phyloP scores from a whole-genome alignment of 2,888 invertebrate genomes.

The Aphidius colemani region DNA sequence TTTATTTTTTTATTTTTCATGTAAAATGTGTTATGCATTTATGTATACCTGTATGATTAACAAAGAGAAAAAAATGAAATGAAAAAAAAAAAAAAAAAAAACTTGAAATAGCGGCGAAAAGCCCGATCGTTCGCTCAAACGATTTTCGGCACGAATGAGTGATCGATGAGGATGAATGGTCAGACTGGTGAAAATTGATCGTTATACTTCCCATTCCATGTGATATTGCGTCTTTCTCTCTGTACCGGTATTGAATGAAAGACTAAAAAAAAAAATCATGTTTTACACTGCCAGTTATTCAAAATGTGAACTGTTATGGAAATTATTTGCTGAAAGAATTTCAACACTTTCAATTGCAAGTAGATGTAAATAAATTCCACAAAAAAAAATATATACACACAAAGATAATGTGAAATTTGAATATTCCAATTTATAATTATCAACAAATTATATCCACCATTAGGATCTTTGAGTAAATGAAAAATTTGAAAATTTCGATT shows the following conservation, averaged over 20 bases:
- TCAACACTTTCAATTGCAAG: too few species aligned
- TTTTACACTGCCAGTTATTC: slow-evolving; percentile 16
- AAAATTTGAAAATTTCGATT: too few species aligned
- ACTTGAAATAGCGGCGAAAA: background rate
- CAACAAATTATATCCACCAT: too few species aligned
- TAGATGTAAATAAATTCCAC: too few species aligned
- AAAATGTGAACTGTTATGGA: slow-evolving; percentile 17
- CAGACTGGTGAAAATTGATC: slow-evolving; percentile 37
- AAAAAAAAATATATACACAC: too few species aligned
- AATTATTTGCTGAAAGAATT: slow-evolving; percentile 5
- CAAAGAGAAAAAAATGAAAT: background rate
- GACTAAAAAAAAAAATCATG: background rate
- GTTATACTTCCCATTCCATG: slow-evolving; percentile 20
- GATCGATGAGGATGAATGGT: slow-evolving; percentile 35
- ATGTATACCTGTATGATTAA: background rate
- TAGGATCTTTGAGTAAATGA: too few species aligned
- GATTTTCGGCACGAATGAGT: slow-evolving; percentile 25
- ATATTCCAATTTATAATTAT: too few species aligned
- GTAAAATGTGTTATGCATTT: too few species aligned
- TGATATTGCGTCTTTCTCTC: slow-evolving; percentile 5
- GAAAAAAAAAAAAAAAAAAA: slow-evolving; percentile 10
- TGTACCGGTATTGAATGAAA: background rate
- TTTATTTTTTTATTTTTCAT: too few species aligned
- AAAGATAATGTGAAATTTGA: too few species aligned
- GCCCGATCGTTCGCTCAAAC: slow-evolving; percentile 29